These are phyloP conservation scores for Okapia johnstoni DNA, from an alignment of 2,113 vertebrate genomes.

Conservation along the genomic window DNA sequence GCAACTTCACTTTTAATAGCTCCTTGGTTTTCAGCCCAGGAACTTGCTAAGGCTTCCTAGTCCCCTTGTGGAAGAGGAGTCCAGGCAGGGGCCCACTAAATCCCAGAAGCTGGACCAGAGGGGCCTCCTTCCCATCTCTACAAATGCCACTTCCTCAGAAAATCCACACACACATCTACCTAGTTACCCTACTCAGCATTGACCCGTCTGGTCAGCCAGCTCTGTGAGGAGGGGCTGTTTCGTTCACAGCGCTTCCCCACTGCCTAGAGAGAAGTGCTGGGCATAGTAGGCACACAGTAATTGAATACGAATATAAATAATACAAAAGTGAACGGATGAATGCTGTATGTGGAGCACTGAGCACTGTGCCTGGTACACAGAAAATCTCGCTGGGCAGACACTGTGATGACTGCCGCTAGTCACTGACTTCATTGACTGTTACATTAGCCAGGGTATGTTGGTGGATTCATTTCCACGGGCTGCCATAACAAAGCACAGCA, in stretches of 20 bases:
- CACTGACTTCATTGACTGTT: too few species aligned
- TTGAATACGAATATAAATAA: not conserved
- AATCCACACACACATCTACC: not conserved
- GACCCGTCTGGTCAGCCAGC: too few species aligned
- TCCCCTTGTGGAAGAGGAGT: not conserved
- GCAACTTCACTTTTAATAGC: not conserved
- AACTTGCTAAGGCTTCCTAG: not conserved
- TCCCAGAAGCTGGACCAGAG: not conserved
- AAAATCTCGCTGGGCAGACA: not conserved
- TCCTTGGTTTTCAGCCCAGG: not conserved
- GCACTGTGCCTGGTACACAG: not conserved
- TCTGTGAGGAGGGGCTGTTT: not conserved
- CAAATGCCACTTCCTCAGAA: not conserved
- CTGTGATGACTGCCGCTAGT: not conserved
- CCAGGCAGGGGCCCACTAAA: not conserved
- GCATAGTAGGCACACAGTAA: too few species aligned
- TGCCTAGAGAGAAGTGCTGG: not conserved
- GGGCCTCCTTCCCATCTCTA: not conserved
- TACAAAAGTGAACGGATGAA: not conserved
- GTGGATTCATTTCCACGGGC: not conserved
- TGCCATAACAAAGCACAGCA: not conserved
- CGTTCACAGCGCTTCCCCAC: not conserved
- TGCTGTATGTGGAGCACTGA: not conserved
- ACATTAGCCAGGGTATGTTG: fast-evolving
- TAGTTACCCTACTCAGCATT: not conserved